phyloP scores from a whole-genome alignment of 2,888 invertebrate species.

The Magallana nippona region DNA sequence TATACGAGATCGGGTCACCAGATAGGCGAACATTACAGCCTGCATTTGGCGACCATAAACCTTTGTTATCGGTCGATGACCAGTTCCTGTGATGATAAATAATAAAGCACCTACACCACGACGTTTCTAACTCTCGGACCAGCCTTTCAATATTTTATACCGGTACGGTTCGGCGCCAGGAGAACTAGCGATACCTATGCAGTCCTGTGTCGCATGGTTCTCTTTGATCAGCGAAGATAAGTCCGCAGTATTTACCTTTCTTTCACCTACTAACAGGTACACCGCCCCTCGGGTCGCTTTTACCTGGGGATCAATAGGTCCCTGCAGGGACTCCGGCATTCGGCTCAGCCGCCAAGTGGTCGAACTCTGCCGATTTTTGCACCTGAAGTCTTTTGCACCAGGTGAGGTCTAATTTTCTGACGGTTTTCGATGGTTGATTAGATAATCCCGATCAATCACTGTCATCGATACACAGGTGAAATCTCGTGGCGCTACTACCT shows the following conservation, averaged over 20 bases:
- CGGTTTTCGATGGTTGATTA: slow-evolving; percentile 9
- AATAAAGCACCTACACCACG: neutral
- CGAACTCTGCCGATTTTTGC: slow-evolving; percentile 1
- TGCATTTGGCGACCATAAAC: slow-evolving; percentile 16
- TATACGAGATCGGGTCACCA: neutral
- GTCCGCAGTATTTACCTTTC: slow-evolving; percentile 5
- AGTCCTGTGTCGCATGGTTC: neutral
- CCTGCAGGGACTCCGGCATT: slow-evolving; percentile 13
- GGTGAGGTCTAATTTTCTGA: slow-evolving; percentile 16
- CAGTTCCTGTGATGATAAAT: slow-evolving; percentile 19
- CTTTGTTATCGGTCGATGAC: slow-evolving; percentile 17
- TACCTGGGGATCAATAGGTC: slow-evolving; percentile 3
- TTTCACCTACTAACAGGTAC: neutral
- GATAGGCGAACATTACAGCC: neutral
- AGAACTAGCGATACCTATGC: neutral
- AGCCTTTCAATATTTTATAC: slow-evolving; percentile 28
- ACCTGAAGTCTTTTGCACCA: slow-evolving; percentile 19
- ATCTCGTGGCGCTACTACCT: neutral
- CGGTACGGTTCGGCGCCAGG: neutral
- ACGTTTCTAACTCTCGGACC: neutral
- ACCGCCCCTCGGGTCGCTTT: neutral
- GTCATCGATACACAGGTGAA: slow-evolving; percentile 14
- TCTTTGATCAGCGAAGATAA: slow-evolving; percentile 21
- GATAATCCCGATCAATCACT: slow-evolving; percentile 15
- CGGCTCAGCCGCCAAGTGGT: neutral